Base-by-base conservation (phyloP, 1,140 invertebrate species). In the Drosophila simulans region DNA sequence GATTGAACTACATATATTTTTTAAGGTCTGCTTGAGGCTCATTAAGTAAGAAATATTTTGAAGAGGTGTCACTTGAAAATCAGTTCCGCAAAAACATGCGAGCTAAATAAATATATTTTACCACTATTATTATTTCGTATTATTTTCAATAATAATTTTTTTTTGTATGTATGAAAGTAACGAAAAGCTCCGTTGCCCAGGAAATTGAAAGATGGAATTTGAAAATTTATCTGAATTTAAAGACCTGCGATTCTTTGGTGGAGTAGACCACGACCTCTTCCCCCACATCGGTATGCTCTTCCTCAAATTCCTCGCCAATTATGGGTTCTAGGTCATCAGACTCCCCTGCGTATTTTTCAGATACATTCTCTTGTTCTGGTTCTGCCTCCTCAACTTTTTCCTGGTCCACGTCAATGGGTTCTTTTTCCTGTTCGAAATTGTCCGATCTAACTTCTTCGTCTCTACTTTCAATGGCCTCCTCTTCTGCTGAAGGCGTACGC, bases 1-100 rank as follows among this genome's bases (percentile, higher is more conserved):
- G 12, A 53, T 54, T 57, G 34, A 49, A 40, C 7, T 73, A 72
- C 77, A 58, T 86, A 72, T 83, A 58, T 86, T 78, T 74, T 68
- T 13, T 71, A 52, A 40, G 15, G 17, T 27, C 39, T 13, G n/a
- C 13, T 34, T 27, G 17, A 40, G 34, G 34, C 34, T 69, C 27
- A 31, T 34, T 34, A 22, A 54, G 51, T 35, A 68, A 55, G 20
- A 55, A 69, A 4, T 20, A 10, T 22, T 22, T 22, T 22, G 20
- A 22, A 2, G 27, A 31, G 27, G 27, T 8, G 27, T 31, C 27
- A 7, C 27, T 8, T 31, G 1, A 1, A 31, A 8, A 31, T 8
- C 7, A 31, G 2, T 10, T 10, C 7, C 31, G 1, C 31, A 31
- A 31, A 8, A 31, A 31, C 31, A 31, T 31, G 7, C 31, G 31